Base-by-base conservation (phyloP, 2,888 invertebrate species). In the Metacarcinus magister region DNA sequence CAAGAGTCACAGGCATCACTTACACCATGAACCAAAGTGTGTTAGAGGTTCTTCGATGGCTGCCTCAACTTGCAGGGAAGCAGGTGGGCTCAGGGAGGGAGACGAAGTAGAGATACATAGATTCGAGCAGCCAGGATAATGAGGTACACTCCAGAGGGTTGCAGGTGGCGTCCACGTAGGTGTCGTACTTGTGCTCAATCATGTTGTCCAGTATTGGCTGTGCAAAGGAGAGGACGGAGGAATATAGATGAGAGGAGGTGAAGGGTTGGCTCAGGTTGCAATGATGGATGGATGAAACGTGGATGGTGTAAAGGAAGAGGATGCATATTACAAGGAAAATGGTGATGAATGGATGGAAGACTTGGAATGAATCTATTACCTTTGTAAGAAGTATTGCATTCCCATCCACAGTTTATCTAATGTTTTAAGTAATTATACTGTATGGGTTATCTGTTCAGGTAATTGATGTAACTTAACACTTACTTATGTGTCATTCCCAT, bases 151-250 rank as follows among this genome's bases (percentile, higher is more conserved):
- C 32, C 7, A 87, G 87, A 39, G 87, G 87, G 87, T 87, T 87
- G 87, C 39, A 7, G 87, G 87, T 39, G 87, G 87, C 87, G 87
- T 87, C 87, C 39, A 87, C 39, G 16, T 87, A 87, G 87, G 13
- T 39, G 39, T 87, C 87, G 28, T 87, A 28, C 10, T 87, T 0
- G 16, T 87, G 32, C 32, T 13, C 39, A 7, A 87, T 87, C 2
- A 87, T 87, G 87, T 87, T 32, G 87, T 87, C 87, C 87, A 87
- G 87, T 19, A 87, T 32, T 16, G 87, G 87, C 87, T 87, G 87
- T 39, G 39, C 32, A 13, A n/a, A 16, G 39, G 87, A 39, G 87
- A 87, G 39, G 39, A 32, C 10, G 39, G 67, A 67, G 23, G 67
- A 19, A 23, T 7, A 39, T 32, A 32, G 32, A 32, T 32, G 28